Conservation (phyloP, 2,888 invertebrate species). For the Tetranychus piercei region DNA sequence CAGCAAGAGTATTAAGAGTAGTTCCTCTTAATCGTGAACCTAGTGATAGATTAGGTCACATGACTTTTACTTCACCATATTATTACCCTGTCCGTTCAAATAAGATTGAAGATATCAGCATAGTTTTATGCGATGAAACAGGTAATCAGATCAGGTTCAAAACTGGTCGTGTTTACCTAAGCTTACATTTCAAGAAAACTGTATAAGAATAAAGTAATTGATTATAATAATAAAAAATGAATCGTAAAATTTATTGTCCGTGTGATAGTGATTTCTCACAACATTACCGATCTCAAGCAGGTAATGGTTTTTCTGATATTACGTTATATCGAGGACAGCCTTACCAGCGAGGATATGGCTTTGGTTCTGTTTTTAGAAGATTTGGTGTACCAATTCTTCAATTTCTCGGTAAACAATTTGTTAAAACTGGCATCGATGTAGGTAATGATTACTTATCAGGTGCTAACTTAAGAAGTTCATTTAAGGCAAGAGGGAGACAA, state of each 20-base stretch:
- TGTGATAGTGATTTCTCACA: background rate
- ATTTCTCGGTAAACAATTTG: no score
- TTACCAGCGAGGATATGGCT: no score
- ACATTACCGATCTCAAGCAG: conserved; percentile 8
- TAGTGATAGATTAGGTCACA: no score
- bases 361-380: no score
- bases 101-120: conserved; percentile 14
- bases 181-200: conserved; percentile 11
- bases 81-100: conserved; percentile 4
- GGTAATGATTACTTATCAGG: no score
- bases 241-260: no score
- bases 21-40: background rate
- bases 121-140: conserved; percentile 12
- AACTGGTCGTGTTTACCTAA: background rate
- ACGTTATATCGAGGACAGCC: background rate
- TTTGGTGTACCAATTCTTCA: no score
- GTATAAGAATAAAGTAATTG: no score
- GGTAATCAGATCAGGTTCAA: conserved; percentile 5
- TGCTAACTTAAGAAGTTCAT: no score
- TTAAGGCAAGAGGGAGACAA: no score
- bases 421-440: no score
- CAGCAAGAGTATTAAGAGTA: no score
- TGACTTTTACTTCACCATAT: background rate
- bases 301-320: background rate
- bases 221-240: conserved; percentile 2